Percentiles rank a stretch among this genome's conserved stretches.
Conservation (phyloP, 2,888 invertebrate species). For the Xestia sexstrigata region DNA sequence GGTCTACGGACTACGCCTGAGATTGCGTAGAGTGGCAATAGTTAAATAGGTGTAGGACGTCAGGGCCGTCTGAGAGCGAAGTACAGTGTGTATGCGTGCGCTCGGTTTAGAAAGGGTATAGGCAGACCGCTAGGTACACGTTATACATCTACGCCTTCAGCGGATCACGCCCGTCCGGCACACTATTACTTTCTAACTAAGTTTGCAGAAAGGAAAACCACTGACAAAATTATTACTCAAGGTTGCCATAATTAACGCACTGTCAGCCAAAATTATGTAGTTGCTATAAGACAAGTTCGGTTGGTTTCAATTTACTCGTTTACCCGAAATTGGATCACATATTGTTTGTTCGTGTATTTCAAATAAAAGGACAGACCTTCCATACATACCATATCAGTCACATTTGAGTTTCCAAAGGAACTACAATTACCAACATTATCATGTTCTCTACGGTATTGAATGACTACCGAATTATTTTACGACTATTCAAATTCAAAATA, state of each 20-base stretch:
- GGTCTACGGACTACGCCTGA: no score
- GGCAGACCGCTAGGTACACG: no score
- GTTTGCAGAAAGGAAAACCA: no score
- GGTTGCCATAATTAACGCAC: conserved; percentile 14
- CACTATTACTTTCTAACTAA: no score
- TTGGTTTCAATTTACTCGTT: conserved; percentile 20
- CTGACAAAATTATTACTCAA: conserved; percentile 21
- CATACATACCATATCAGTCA: conserved; percentile 27
- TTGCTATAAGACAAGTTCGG: conserved; percentile 24
- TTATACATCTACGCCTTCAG: no score
- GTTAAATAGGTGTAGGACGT: no score
- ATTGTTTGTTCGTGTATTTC: not conserved
- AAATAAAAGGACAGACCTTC: conserved; percentile 45
- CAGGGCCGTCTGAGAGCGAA: no score
- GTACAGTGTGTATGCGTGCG: no score
- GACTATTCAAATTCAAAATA: no score
- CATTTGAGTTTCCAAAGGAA: conserved; percentile 9
- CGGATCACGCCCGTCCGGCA: no score
- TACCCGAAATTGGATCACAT: conserved; percentile 2
- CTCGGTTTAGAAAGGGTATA: no score
- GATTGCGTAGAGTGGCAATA: no score
- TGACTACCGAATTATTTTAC: not conserved
- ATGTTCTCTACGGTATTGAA: conserved; percentile 44
- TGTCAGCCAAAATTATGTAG: not conserved
- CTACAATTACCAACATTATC: conserved; percentile 14